These are phyloP conservation scores for Bhutanitis thaidina DNA, from an alignment of 2,888 invertebrate species.

Conservation along the genomic window DNA sequence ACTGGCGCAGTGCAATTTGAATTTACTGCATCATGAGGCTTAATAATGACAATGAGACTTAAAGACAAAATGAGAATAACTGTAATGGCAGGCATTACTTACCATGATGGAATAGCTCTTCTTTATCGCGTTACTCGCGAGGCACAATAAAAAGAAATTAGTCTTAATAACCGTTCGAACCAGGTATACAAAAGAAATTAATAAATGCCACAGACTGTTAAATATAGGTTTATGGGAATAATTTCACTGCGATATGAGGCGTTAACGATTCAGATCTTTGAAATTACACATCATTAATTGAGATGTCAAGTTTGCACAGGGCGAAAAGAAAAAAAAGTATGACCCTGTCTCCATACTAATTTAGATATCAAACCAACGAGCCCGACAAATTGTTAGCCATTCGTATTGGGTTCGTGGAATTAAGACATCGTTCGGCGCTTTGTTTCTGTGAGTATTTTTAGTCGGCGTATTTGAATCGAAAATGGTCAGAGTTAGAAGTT, in stretches of 20 bases:
- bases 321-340: slow-evolving; percentile 46
- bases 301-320: slow-evolving; percentile 60
- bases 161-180: no score
- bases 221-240: slow-evolving; percentile 21
- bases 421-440: slow-evolving; percentile 42
- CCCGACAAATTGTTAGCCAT: slow-evolving; percentile 69
- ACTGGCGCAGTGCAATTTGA: no score
- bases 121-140: no score
- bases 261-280: slow-evolving; percentile 63
- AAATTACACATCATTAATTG: slow-evolving; percentile 72
- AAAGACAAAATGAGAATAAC: no score
- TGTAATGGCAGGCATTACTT: no score
- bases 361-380: slow-evolving; percentile 72
- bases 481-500: slow-evolving; percentile 38
- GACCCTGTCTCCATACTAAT: slow-evolving; percentile 70
- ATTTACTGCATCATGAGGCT: no score
- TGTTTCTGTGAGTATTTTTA: slow-evolving; percentile 35
- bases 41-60: no score
- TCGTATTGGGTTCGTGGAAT: slow-evolving; percentile 62
- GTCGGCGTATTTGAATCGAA: slow-evolving; percentile 38
- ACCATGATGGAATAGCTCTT: no score
- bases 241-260: slow-evolving; percentile 46
- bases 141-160: no score
- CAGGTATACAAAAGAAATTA: not conserved
- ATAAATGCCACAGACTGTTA: not conserved